Conservation (phyloP, 2,113 vertebrate genomes). For the Pygoscelis antarcticus region DNA sequence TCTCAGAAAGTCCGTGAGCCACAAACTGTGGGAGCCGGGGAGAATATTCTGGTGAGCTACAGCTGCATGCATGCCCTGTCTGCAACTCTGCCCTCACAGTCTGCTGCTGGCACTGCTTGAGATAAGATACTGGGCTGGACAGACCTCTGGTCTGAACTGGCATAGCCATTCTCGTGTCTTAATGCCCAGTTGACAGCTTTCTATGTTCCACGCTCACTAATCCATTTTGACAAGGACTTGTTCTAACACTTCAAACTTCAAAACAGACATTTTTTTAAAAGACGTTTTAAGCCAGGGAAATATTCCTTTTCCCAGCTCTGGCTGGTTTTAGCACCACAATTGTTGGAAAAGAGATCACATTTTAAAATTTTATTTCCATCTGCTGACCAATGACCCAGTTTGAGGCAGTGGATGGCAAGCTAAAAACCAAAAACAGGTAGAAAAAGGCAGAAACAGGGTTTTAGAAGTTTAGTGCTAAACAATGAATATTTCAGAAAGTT, state of each 20-base stretch:
- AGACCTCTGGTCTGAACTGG: neutral
- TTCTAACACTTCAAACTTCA: neutral
- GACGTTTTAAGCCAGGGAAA: neutral
- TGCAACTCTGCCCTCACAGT: neutral
- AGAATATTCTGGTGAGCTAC: neutral
- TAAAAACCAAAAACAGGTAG: neutral
- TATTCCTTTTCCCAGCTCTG: neutral
- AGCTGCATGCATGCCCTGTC: neutral
- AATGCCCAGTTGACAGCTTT: neutral
- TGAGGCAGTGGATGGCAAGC: neutral
- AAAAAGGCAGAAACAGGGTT: neutral
- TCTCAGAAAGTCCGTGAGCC: neutral
- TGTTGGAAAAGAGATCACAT: neutral
- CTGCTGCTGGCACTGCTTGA: neutral
- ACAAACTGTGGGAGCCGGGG: accelerated
- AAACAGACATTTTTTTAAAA: neutral
- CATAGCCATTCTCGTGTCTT: neutral
- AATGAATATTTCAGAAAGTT: neutral
- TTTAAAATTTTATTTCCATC: neutral
- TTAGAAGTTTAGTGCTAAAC: neutral
- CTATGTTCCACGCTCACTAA: neutral
- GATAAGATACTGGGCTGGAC: neutral
- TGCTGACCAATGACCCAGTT: neutral
- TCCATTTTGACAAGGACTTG: constrained; percentile 35
- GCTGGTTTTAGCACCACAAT: neutral